Evolutionary conservation across 2,113 vertebrate species (phyloP), one percentile per base, ranked within the genome.

Genomic region (Abramis brama): DNA sequence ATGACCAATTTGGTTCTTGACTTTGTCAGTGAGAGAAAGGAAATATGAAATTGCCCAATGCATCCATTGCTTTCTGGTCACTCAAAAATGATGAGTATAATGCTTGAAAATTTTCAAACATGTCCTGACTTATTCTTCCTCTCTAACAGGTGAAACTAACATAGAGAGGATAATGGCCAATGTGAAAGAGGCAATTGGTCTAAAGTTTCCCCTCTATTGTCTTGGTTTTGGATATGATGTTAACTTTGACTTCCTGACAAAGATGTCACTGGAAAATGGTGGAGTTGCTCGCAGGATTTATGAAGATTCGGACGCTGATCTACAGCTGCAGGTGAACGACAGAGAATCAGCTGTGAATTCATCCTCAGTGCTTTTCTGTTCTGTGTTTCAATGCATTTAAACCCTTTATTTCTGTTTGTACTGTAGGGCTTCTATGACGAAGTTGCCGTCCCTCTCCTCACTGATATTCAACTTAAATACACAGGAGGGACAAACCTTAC

Each of bases 381-480:
- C 19, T 23, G 57, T 13, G 19, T 86, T 68, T 30, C 6, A 76
- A 21, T 11, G n/a, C 21, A 50, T 81, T 60, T 47, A 3, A 66
- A 19, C 11, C 76, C 19, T 77, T 25, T 4, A 57, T 36, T 70
- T 33, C 33, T 4, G 47, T 64, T 33, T 74, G 10, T 55, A 8
- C 45, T 19, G 57, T 89, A 97, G 96, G 96, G 94, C 52, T 97
- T 97, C 93, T 97, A 96, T 77, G 89, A 94, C n/a, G 96, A 96
- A 79, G 95, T 97, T 33, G 95, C 96, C 50, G 95, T 87, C 45
- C 96, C 96, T 7, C 90, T 97, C 77, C 87, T 97, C 91, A 93
- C 88, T 70, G 91, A 96, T 4, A 91, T 97, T 86, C 92, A 92
- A 23, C 81, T 97, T 89, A 91, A 84, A 60, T 97, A 97, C 68